Evolutionary conservation across 2,888 invertebrate genomes (phyloP), one percentile per base, ranked within the genome.

Genomic region (Eledona agricola): DNA sequence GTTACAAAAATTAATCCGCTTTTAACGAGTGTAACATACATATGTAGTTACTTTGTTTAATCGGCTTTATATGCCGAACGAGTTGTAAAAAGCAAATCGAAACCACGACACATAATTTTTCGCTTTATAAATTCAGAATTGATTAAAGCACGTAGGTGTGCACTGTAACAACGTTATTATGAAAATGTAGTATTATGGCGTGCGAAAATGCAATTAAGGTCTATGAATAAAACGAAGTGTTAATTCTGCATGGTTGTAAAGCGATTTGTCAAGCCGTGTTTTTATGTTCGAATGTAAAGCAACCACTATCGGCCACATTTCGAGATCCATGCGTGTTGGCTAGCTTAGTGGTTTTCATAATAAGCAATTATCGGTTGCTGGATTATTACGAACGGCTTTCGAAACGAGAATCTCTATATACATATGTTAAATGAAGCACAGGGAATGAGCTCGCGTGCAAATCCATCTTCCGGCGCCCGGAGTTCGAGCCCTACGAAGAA

Each of bases 401-500:
- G 17, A 23, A 46, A 64, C 19, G 34, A 37, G 29, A 47, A 9
- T 37, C 37, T 15, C 64, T 68, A 61, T 60, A 65, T 70, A 66
- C 69, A 68, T 70, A 66, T 65, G 65, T 67, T 69, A 70, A 70
- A 69, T 70, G 70, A 68, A 66, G 67, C 67, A 64, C 62, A 65
- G 60, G 66, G 66, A 68, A 70, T 70, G 66, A 66, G 68, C 64
- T 69, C 63, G 62, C 60, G 63, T 59, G 64, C 63, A 64, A 62
- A 69, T 68, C 65, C 65, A 66, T 68, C 68, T 69, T 66, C 62
- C 51, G 58, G 67, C 67, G 67, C 65, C 65, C 64, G 62, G 59
- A 67, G 71, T 70, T 70, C 70, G 67, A 64, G 66, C 69, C 68
- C 70, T 64, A 65, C 66, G 69, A 66, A 67, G 67, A 67, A 70